Percentiles rank a stretch among this genome's conserved stretches.
phyloP scores from a whole-genome alignment of 2,888 invertebrate species.

The Agriotes lineatus region DNA sequence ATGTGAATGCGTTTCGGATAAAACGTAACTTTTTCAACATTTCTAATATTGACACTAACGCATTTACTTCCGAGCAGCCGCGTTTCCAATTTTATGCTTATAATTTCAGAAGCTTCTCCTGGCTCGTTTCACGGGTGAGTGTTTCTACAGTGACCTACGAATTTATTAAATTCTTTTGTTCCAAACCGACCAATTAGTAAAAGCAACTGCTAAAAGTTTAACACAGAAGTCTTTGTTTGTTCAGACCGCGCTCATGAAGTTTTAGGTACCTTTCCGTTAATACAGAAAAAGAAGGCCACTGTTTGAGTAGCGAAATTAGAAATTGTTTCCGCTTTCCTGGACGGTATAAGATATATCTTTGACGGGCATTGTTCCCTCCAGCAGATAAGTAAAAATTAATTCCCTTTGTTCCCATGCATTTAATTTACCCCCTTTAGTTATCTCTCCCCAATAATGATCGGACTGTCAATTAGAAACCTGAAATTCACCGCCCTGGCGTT shows the following conservation, averaged over 20 bases:
- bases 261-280: constrained; percentile 1
- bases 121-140: no score
- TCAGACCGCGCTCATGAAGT: background rate
- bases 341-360: background rate
- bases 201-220: background rate
- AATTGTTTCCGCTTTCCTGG: constrained; percentile 11
- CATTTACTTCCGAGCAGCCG: background rate
- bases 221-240: constrained; percentile 8
- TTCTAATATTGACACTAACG: no score
- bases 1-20: background rate
- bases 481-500: background rate
- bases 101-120: background rate
- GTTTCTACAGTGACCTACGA: background rate
- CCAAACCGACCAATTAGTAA: background rate
- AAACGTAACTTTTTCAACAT: background rate
- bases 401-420: background rate
- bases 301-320: constrained; percentile 11
- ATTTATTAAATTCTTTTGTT: constrained; percentile 3
- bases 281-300: background rate
- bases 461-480: background rate
- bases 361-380: background rate
- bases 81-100: background rate
- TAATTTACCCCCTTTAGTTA: constrained; percentile 1
- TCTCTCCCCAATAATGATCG: background rate
- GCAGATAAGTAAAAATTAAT: constrained; percentile 11